Evolutionary conservation across 2,113 vertebrate species (phyloP).

Genomic region (Catharus bicknelli): DNA sequence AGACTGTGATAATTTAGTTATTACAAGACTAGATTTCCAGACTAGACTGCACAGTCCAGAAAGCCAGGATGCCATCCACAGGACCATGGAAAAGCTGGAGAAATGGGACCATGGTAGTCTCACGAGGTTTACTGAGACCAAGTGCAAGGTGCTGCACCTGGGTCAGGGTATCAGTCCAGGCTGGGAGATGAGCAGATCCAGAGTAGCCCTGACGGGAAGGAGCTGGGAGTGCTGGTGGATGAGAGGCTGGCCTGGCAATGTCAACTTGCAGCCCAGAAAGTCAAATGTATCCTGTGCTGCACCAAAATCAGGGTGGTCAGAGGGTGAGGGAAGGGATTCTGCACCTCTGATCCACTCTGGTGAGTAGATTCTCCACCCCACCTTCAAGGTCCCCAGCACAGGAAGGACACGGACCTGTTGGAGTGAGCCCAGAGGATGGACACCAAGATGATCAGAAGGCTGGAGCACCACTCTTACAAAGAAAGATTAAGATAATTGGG

Average conservation of each 20-base stretch:
- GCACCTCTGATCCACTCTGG: rapidly evolving
- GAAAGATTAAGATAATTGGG: background rate
- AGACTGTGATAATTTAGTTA: background rate
- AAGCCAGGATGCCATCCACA: background rate
- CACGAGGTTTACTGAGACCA: background rate
- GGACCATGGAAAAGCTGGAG: background rate
- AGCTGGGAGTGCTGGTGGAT: background rate
- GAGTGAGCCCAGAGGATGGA: background rate
- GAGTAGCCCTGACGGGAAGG: background rate
- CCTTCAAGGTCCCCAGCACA: background rate
- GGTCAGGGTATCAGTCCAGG: background rate
- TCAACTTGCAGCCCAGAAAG: background rate
- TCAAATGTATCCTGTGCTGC: background rate
- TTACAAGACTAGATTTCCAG: background rate
- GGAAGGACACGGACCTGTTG: background rate
- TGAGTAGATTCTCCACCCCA: background rate
- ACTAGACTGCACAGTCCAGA: background rate
- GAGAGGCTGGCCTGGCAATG: background rate
- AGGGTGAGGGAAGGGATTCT: background rate
- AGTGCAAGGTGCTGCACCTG: background rate
- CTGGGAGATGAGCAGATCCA: background rate
- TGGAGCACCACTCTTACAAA: background rate
- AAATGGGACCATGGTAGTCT: background rate
- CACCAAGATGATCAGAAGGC: background rate
- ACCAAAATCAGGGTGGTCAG: rapidly evolving